These are phyloP conservation scores for Heliconius congener DNA, from an alignment of 1,140 invertebrate species.

Conservation along the genomic window DNA sequence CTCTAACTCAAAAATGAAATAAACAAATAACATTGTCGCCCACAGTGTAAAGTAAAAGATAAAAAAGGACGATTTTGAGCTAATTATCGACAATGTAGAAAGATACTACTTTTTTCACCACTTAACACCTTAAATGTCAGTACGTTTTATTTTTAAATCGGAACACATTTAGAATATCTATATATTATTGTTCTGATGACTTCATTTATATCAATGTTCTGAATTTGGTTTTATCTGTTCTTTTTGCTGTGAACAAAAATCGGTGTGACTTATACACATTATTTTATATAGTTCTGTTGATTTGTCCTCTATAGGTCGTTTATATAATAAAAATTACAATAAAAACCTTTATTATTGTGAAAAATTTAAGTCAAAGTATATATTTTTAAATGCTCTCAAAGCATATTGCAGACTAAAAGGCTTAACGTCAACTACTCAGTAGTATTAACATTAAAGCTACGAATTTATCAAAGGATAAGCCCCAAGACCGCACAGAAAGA, in stretches of 20 bases:
- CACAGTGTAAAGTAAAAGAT: slow-evolving; percentile 60
- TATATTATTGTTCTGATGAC: slow-evolving; percentile 40
- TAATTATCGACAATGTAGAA: slow-evolving; percentile 74
- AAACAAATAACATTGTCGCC: slow-evolving; percentile 45
- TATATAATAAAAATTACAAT: too few species aligned
- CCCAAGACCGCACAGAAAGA: slow-evolving; percentile 55
- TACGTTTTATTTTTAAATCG: slow-evolving; percentile 58
- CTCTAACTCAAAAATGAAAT: slow-evolving; percentile 27
- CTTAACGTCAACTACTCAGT: slow-evolving; percentile 5
- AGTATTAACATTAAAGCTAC: slow-evolving; percentile 10
- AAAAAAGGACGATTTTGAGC: slow-evolving; percentile 74
- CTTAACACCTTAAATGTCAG: slow-evolving; percentile 69
- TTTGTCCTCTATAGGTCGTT: too few species aligned
- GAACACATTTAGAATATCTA: slow-evolving; percentile 51
- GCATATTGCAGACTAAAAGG: background rate
- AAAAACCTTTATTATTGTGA: too few species aligned
- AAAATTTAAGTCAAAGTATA: background rate
- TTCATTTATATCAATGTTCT: slow-evolving; percentile 9
- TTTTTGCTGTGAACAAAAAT: slow-evolving; percentile 5
- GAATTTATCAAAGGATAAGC: slow-evolving; percentile 35
- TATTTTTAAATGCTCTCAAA: background rate
- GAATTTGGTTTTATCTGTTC: background rate
- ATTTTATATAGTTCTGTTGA: background rate
- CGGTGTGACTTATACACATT: background rate
- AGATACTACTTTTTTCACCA: slow-evolving; percentile 56